Percentiles rank a stretch among this genome's conserved stretches.
These are phyloP conservation scores for Tenebrosternarchus preto DNA, from an alignment of 2,113 vertebrate species.

Conservation along the genomic window DNA sequence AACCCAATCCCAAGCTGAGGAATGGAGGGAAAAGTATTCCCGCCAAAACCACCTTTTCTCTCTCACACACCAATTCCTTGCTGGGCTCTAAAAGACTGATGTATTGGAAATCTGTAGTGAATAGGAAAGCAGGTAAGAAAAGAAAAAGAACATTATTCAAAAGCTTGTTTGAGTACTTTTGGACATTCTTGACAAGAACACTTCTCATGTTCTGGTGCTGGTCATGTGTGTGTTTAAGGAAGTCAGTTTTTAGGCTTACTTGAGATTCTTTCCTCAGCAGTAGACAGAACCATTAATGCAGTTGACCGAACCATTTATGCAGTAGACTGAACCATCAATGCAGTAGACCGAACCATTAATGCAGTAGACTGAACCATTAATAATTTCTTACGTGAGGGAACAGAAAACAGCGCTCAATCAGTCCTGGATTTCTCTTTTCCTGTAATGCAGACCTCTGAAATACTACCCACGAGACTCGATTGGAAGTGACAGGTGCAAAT, in stretches of 20 bases:
- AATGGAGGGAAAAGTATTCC: slow-evolving; percentile 14
- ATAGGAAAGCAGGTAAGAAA: background rate
- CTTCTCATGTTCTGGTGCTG: background rate
- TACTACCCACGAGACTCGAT: background rate
- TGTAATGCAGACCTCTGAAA: background rate
- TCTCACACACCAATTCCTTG: background rate
- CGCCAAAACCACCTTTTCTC: background rate
- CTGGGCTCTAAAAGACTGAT: background rate
- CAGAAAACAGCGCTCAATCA: background rate
- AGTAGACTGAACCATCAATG: slow-evolving; percentile 20
- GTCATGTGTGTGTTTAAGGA: background rate
- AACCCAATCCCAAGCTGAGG: slow-evolving; percentile 16
- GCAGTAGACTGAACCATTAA: slow-evolving; percentile 17
- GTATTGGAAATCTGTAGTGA: background rate
- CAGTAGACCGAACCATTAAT: slow-evolving; percentile 14
- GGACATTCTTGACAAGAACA: background rate
- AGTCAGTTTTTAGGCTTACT: background rate
- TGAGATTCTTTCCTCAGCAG: background rate
- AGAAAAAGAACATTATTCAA: background rate
- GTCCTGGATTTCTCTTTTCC: background rate
- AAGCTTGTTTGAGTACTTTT: background rate
- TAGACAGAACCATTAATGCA: slow-evolving; percentile 20
- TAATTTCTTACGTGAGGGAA: slow-evolving; percentile 5
- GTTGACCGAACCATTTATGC: no score
- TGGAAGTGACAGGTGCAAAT: background rate